Percentiles rank a stretch among this genome's conserved stretches.
Conservation (phyloP, 2,113 vertebrate genomes). For the Amia ocellicauda region DNA sequence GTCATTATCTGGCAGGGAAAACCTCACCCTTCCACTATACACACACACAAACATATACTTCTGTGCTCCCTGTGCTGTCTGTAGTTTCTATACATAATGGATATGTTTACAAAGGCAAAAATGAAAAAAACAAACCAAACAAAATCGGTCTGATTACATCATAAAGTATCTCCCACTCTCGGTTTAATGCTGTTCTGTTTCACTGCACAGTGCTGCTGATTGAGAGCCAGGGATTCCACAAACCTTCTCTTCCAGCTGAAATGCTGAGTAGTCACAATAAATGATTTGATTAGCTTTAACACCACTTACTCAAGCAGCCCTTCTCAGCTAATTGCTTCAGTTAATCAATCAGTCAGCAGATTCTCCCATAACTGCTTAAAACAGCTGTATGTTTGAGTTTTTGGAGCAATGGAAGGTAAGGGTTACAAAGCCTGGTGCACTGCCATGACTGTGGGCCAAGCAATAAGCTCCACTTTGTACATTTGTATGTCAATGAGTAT, state of each 20-base stretch:
- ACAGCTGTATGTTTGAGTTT: neutral
- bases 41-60: too few relatives aligned
- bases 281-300: constrained; percentile 22
- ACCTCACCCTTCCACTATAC: too few relatives aligned
- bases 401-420: neutral
- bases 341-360: neutral
- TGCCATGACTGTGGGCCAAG: too few relatives aligned
- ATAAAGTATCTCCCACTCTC: neutral
- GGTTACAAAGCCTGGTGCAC: neutral
- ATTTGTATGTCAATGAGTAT: neutral
- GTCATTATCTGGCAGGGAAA: too few relatives aligned
- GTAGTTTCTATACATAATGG: too few relatives aligned
- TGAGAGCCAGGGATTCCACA: neutral
- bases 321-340: constrained; percentile 28
- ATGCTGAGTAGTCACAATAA: neutral
- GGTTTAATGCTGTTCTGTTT: neutral
- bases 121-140: too few relatives aligned
- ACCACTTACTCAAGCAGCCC: constrained; percentile 29
- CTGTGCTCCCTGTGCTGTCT: too few relatives aligned
- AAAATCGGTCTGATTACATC: neutral
- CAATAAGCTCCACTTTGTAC: neutral
- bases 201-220: too few relatives aligned
- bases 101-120: too few relatives aligned
- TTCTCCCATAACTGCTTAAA: constrained; percentile 1
- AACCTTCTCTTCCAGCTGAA: neutral